Base-by-base conservation (phyloP, 2,888 invertebrate genomes). In the Dromius quadrimaculatus region DNA sequence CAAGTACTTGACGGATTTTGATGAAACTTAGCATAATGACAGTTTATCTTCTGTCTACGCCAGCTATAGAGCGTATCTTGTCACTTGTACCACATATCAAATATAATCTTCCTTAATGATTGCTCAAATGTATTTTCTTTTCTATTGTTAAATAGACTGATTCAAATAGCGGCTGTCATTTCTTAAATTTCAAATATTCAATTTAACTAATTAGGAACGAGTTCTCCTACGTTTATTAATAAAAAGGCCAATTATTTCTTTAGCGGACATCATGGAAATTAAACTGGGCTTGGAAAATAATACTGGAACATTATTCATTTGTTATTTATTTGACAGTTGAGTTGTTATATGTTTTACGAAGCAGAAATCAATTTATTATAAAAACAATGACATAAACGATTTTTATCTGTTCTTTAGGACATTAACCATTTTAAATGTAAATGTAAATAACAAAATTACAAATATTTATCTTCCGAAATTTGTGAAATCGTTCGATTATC, bases 201-300 rank as follows among this genome's bases (percentile, higher is more conserved):
- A 62, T 62, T 23, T 54, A 54, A 13, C 62, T 43, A 62, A 62
- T 62, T 41, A 43, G 43, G 28, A 62, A 62, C 62, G 38, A 22
- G 15, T 62, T 43, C 62, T 62, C 62, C 62, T 62, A 43, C 62
- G 28, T 23, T 41, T 62, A 62, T 62, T 62, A 62, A 62, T 62
- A 62, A 43, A 28, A 17, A 28, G 28, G 13, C 62, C 62, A 62
- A 62, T 62, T 62, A 62, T 62, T 17, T 43, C 41, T 28, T 22
- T 17, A 41, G 11, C 22, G 22, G 22, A 20, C 38, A 20, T 36
- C 36, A 61, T 61, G 62, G 50, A 54, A 54, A 54, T 62, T 62
- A 43, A 43, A 17, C 43, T 41, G 41, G 17, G 28, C 13, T 28
- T 13, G 43, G 43, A 62, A 62, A 62, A 43, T 62, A 43, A 43